Evolutionary conservation across 2,888 invertebrate species (phyloP).

Genomic region (Cabera pusaria): DNA sequence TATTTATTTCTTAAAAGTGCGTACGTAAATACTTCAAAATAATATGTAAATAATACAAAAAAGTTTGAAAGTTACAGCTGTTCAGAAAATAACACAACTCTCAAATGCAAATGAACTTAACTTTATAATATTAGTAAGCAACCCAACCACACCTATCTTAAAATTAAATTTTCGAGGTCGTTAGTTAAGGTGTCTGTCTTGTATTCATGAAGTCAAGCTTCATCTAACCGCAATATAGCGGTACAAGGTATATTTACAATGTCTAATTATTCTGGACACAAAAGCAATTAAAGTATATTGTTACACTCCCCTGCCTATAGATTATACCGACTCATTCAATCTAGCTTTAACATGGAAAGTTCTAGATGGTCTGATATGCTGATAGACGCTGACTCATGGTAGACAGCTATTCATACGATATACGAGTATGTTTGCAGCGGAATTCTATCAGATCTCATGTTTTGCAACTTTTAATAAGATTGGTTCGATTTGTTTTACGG

Average conservation of each 20-base stretch:
- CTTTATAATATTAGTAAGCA: too few species aligned
- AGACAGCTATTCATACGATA: constrained; percentile 6
- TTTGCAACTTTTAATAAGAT: constrained; percentile 13
- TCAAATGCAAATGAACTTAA: too few species aligned
- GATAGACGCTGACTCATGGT: constrained; percentile 21
- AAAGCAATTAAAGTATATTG: constrained; percentile 15
- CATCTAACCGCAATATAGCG: too few species aligned
- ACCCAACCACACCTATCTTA: too few species aligned
- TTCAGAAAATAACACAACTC: too few species aligned
- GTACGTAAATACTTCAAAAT: too few species aligned
- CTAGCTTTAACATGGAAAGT: constrained; percentile 18
- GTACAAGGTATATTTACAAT: constrained; percentile 3
- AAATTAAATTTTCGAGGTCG: too few species aligned
- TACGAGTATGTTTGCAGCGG: constrained; percentile 5
- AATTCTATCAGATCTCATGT: constrained; percentile 12
- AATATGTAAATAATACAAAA: too few species aligned
- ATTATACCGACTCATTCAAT: constrained; percentile 10
- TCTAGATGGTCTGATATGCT: constrained; percentile 6
- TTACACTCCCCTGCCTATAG: constrained; percentile 7
- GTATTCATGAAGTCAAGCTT: too few species aligned
- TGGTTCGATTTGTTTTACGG: constrained; percentile 5
- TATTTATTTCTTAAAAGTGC: too few species aligned
- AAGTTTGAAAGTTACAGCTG: too few species aligned
- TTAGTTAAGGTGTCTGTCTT: too few species aligned
- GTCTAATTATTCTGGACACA: constrained; percentile 11